These are phyloP conservation scores for Drosophila neocordata DNA, from an alignment of 1,140 invertebrate genomes.

Conservation along the genomic window DNA sequence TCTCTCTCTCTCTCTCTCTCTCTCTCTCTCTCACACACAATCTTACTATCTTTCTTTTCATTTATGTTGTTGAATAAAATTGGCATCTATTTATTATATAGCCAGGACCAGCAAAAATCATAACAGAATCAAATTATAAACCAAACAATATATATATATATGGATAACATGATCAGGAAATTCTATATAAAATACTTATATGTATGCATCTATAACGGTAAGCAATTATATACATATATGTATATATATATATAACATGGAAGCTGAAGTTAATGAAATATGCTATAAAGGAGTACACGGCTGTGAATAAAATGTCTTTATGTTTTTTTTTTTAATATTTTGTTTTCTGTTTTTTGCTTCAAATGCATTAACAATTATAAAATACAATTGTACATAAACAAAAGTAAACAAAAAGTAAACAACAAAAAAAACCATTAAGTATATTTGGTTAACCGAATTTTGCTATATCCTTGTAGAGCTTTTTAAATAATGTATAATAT, in stretches of 20 bases:
- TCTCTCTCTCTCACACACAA: not conserved
- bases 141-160: not conserved
- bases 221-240: not conserved
- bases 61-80: not conserved
- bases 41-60: not conserved
- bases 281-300: conserved; percentile 6
- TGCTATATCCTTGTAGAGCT: not conserved
- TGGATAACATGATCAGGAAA: not conserved
- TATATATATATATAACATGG: not conserved
- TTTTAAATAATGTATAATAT: not conserved
- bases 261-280: conserved; percentile 1
- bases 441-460: not conserved
- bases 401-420: not conserved
- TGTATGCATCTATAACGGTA: not conserved
- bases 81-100: not conserved
- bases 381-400: not conserved
- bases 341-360: not conserved
- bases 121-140: not conserved
- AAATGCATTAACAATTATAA: not conserved
- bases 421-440: not conserved
- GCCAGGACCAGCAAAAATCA: conserved; percentile 1
- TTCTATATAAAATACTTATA: not conserved
- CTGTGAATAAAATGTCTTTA: not conserved
- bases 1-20: not conserved
- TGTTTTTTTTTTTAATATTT: not conserved